These are phyloP conservation scores for Cheilosia scutellata DNA, from an alignment of 2,888 invertebrate genomes.

Conservation along the genomic window DNA sequence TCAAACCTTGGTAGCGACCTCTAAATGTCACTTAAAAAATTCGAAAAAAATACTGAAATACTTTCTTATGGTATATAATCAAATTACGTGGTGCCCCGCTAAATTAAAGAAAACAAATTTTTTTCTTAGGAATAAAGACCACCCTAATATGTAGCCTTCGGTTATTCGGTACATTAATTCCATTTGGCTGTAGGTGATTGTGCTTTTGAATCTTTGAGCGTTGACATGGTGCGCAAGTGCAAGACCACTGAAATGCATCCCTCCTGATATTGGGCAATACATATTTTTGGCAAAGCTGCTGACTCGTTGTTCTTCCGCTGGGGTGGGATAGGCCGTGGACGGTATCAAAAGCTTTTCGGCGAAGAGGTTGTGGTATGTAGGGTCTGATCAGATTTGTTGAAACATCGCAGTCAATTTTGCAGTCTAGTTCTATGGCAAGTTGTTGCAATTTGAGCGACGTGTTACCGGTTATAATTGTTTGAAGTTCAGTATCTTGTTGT, in stretches of 20 bases:
- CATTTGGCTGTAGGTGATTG: constrained; percentile 61
- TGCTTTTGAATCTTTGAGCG: constrained; percentile 78
- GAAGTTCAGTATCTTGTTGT: constrained; percentile 12
- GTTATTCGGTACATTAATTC: constrained; percentile 41
- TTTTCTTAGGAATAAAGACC: no score
- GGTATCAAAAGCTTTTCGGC: constrained; percentile 72
- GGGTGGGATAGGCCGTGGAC: constrained; percentile 57
- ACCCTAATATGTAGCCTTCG: no score
- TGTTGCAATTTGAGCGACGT: constrained; percentile 20
- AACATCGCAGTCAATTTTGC: constrained; percentile 73
- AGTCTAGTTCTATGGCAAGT: constrained; percentile 25
- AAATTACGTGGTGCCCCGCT: no score
- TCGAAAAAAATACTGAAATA: no score
- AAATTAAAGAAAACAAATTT: no score
- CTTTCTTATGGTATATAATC: no score
- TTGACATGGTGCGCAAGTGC: constrained; percentile 80
- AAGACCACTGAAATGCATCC: constrained; percentile 78
- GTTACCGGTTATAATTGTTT: not conserved
- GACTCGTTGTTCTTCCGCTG: constrained; percentile 67
- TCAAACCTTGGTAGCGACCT: no score
- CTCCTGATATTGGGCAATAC: constrained; percentile 78
- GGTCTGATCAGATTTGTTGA: constrained; percentile 66
- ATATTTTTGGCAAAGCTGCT: constrained; percentile 76
- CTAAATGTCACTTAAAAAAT: no score
- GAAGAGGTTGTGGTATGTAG: constrained; percentile 70